Base-by-base conservation (phyloP, 92 coral and sea anemone species). In the Palythoa heliodiscus region DNA sequence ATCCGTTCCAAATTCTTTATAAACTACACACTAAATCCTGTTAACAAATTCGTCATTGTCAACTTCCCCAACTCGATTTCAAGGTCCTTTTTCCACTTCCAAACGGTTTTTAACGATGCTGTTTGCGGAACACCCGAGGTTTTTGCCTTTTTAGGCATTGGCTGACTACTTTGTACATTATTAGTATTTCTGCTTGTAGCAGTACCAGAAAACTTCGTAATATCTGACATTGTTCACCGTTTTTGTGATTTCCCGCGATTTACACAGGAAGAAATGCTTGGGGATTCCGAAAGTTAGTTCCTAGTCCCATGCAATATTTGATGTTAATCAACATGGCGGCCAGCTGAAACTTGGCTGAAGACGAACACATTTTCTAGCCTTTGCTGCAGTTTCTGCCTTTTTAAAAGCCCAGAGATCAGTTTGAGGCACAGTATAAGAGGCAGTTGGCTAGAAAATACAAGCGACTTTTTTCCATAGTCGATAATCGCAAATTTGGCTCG, bases 391-490 rank as follows among this genome's bases (percentile, higher is more conserved):
- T 70, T 70, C 69, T 76, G 82, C 82, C 82, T 76, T 76, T 52
- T 47, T 76, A 76, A 47, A 76, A 76, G 58, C 69, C 71, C 82
- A 76, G 69, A 76, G 82, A 76, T 52, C 82, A 76, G 25, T 68
- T 76, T 76, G 70, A 76, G 69, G 25, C 82, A 70, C 87, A 83
- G 87, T 77, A 71, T 83, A 40, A 9, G 52, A 83, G 13, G 73
- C 63, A 67, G 70, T 83, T 15, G 75, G 55, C 55, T 52, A 52
- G 55, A 52, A 52, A 52, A 52, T 52, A 1, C 35, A 29, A 29
- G 35, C 1, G 35, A 29, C 1, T 29, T 29, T 29, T 29, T 29
- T 29, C 35, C 35, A 29, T 1, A 29, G 1, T 29, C 35, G 35
- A 29, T 29, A 29, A 29, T 29, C 35, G 0, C n/a, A n/a, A n/a